Conservation (phyloP, 2,888 invertebrate species). For the Campopleginae sp. region DNA sequence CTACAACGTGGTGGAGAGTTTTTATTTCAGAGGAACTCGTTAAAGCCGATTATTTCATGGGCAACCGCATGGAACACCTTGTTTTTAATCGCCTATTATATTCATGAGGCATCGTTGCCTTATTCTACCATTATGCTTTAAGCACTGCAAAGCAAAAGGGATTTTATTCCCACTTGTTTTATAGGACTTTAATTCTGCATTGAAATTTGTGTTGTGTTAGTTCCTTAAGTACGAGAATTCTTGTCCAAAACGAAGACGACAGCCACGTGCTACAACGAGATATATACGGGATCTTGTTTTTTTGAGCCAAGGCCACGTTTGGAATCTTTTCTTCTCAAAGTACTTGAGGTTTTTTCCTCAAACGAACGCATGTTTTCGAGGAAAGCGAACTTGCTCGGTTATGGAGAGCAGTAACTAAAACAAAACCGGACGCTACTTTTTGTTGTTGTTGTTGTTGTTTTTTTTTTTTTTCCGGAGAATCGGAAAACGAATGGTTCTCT, state of each 20-base stretch:
- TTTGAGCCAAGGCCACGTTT: too few relatives aligned
- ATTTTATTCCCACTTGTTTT: slow-evolving; percentile 18
- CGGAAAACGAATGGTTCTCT: too few relatives aligned
- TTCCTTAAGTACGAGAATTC: not conserved
- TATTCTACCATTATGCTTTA: slow-evolving; percentile 23
- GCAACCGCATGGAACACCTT: slow-evolving; percentile 27
- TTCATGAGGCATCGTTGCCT: not conserved
- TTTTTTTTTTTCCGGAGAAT: too few relatives aligned
- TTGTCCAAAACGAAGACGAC: not conserved
- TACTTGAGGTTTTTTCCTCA: too few relatives aligned
- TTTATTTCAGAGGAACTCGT: slow-evolving; percentile 47
- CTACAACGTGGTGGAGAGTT: slow-evolving; percentile 2
- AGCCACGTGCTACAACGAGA: not conserved
- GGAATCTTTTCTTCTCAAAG: too few relatives aligned
- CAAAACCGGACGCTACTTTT: not conserved
- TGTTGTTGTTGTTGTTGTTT: too few relatives aligned
- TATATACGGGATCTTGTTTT: not conserved
- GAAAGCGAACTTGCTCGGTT: too few relatives aligned
- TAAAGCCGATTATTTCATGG: slow-evolving; percentile 49
- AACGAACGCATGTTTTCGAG: too few relatives aligned
- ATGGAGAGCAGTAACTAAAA: not conserved
- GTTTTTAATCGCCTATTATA: slow-evolving; percentile 29
- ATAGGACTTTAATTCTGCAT: not conserved
- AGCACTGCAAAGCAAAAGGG: slow-evolving; percentile 20
- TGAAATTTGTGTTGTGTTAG: not conserved